Evolutionary conservation across 23 tunicate genomes (phyloP).

Genomic region (Corella eumyota): DNA sequence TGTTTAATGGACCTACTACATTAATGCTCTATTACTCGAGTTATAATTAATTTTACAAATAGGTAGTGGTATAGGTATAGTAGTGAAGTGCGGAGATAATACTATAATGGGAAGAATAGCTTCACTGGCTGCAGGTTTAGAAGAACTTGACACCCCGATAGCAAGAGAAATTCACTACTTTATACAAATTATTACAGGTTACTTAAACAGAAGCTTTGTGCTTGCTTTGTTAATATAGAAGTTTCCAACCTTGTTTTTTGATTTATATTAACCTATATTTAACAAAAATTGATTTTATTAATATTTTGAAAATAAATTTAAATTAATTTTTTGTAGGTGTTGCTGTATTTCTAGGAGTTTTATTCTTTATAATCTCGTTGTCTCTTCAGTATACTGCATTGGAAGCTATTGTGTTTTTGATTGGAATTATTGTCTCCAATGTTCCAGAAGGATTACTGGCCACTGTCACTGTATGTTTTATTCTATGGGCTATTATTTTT

Average conservation of each 20-base stretch:
- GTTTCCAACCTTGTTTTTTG: no score
- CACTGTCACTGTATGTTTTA: slow-evolving; percentile 51
- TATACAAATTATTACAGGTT: slow-evolving; percentile 98
- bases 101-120: slow-evolving; percentile 99
- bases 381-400: slow-evolving; percentile 8
- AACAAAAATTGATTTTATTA: no score
- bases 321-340: no score
- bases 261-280: no score
- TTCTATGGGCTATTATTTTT: neutral
- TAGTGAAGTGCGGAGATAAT: slow-evolving; percentile 92
- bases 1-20: no score
- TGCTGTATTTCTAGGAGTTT: slow-evolving; percentile 46
- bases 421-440: slow-evolving; percentile 61
- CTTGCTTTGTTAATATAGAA: no score
- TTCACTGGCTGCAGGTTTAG: slow-evolving; percentile 90
- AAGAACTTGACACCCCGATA: slow-evolving; percentile 95
- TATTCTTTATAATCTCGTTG: slow-evolving; percentile 33
- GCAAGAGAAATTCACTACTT: slow-evolving; percentile 88
- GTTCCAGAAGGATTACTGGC: slow-evolving; percentile 75
- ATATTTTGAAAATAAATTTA: no score
- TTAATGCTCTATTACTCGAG: no score
- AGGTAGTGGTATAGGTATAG: slow-evolving; percentile 95
- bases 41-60: no score
- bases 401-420: slow-evolving; percentile 30
- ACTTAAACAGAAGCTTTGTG: no score